Evolutionary conservation across 2,797 vertebrate genomes (phyloP).

Genomic region (Sebastes elongatus): DNA sequence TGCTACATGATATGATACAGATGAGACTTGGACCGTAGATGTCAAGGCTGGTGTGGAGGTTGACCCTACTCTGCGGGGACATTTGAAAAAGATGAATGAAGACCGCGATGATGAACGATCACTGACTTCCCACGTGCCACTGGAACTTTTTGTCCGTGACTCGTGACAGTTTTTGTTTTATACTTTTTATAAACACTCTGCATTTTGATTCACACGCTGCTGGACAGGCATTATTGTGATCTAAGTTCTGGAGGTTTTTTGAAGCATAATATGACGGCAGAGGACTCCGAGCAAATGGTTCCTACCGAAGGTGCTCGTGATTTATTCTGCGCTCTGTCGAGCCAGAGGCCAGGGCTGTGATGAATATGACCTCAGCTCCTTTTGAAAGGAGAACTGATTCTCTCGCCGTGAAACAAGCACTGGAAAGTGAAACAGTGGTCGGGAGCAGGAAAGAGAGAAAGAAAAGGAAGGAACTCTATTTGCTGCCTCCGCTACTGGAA

Average conservation of each 20-base stretch:
- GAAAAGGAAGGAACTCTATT: constrained; percentile 69
- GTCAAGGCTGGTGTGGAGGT: constrained; percentile 24
- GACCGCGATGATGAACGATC: constrained; percentile 38
- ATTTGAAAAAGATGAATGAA: constrained; percentile 35
- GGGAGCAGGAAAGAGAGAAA: constrained; percentile 50
- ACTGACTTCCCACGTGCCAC: constrained; percentile 26
- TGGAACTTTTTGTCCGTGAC: constrained; percentile 18
- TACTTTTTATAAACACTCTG: constrained; percentile 28
- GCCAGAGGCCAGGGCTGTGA: constrained; percentile 60
- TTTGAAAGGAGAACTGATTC: constrained; percentile 64
- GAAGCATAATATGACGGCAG: constrained; percentile 55
- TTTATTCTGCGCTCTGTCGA: constrained; percentile 62
- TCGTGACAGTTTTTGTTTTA: constrained; percentile 36
- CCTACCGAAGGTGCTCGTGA: constrained; percentile 52
- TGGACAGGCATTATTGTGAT: constrained; percentile 56
- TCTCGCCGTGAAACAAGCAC: constrained; percentile 62
- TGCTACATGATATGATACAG: constrained; percentile 48
- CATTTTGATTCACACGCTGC: constrained; percentile 38
- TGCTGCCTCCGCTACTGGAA: constrained; percentile 72
- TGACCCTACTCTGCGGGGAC: constrained; percentile 20
- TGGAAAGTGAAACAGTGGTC: constrained; percentile 68
- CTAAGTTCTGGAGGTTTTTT: constrained; percentile 44
- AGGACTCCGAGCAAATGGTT: constrained; percentile 57
- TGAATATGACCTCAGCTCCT: constrained; percentile 69
- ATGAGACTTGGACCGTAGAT: constrained; percentile 19